These are phyloP conservation scores for Drosophila willistoni DNA, from an alignment of 1,140 invertebrate species.

Conservation along the genomic window DNA sequence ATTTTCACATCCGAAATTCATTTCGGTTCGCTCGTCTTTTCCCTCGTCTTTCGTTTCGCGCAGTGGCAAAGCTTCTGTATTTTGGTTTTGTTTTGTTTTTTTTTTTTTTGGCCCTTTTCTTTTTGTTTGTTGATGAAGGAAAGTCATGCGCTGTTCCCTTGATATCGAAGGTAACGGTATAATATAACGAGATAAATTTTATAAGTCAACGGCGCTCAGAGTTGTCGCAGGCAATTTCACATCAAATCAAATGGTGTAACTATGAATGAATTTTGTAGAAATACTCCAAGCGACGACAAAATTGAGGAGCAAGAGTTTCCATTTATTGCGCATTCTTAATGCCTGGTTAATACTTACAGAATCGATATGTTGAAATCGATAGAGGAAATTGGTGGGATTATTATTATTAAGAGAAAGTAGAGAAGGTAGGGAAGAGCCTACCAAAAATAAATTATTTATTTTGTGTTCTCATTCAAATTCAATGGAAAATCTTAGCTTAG, in stretches of 20 bases:
- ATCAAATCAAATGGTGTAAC: not conserved
- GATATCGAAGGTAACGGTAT: slow-evolving; percentile 26
- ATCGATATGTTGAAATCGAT: slow-evolving; percentile 51
- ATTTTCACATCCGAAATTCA: slow-evolving; percentile 53
- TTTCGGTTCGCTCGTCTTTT: slow-evolving; percentile 32
- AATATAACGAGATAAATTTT: slow-evolving; percentile 73
- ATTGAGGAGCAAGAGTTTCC: slow-evolving; percentile 22
- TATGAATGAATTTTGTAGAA: slow-evolving; percentile 21
- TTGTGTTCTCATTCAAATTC: no score
- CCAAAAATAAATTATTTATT: no score
- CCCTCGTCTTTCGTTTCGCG: slow-evolving; percentile 16
- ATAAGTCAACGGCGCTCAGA: slow-evolving; percentile 63
- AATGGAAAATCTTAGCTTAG: no score
- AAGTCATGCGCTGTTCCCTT: slow-evolving; percentile 25
- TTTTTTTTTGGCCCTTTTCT: not conserved
- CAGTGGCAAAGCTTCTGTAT: slow-evolving; percentile 52
- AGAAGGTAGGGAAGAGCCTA: no score
- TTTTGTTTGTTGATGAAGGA: not conserved
- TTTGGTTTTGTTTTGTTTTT: slow-evolving; percentile 20
- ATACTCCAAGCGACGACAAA: not conserved
- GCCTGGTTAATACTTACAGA: slow-evolving; percentile 53
- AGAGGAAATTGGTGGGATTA: slow-evolving; percentile 22
- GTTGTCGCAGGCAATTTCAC: slow-evolving; percentile 41
- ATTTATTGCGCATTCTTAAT: slow-evolving; percentile 34
- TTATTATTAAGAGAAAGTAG: no score